Percentiles rank a stretch among this genome's conserved stretches.
Evolutionary conservation across 1,140 invertebrate genomes (phyloP).

Genomic region (Andricus grossulariae): DNA sequence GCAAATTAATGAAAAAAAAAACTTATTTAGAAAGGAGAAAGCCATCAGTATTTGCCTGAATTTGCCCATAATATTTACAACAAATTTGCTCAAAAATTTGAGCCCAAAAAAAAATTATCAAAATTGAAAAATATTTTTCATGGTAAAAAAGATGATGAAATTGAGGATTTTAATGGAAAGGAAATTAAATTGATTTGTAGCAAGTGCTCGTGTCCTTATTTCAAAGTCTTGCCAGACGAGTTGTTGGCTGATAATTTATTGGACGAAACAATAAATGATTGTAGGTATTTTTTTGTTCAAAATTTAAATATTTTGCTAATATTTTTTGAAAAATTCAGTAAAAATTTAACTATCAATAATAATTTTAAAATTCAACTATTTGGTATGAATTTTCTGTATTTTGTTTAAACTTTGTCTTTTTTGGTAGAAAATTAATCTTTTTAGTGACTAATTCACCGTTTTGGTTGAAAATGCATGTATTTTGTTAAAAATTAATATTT

Average conservation of each 20-base stretch:
- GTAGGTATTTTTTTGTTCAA: background rate
- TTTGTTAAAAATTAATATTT: too few relatives aligned
- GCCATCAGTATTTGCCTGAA: background rate
- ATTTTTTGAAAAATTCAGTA: too few relatives aligned
- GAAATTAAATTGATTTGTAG: background rate
- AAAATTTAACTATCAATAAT: too few relatives aligned
- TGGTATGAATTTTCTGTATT: too few relatives aligned
- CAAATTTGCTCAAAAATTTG: background rate
- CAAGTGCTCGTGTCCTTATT: conserved; percentile 7
- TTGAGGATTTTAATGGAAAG: background rate
- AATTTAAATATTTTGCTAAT: too few relatives aligned
- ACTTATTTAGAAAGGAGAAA: background rate
- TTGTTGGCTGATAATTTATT: background rate
- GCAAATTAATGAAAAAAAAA: background rate
- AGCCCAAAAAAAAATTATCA: background rate
- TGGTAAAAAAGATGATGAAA: background rate
- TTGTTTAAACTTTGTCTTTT: too few relatives aligned
- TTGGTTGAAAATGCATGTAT: too few relatives aligned
- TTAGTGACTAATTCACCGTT: too few relatives aligned
- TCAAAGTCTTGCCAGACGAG: background rate
- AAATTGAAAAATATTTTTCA: conserved; percentile 23
- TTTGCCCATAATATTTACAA: background rate
- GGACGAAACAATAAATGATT: background rate
- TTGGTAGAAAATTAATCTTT: too few relatives aligned
- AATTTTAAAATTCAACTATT: too few relatives aligned